Evolutionary conservation across 2,888 invertebrate species (phyloP).

Genomic region (Sinodicranocentrus sp.): DNA sequence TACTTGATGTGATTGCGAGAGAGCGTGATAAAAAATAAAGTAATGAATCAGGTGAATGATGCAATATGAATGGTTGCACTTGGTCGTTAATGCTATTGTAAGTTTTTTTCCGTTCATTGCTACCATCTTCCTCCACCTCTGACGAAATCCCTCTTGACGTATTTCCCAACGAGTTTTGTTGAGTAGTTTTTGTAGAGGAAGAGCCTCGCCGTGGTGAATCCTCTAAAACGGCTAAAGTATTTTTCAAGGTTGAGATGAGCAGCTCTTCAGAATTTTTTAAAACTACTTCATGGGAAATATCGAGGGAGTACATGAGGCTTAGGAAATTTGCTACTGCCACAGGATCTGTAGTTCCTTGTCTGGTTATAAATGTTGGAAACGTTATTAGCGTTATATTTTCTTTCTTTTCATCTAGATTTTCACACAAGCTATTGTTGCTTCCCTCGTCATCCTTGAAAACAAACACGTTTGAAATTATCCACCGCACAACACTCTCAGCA

Average conservation of each 20-base stretch:
- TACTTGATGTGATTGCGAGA: slow-evolving; percentile 30
- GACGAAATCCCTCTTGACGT: slow-evolving; percentile 45
- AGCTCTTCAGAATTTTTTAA: slow-evolving; percentile 50
- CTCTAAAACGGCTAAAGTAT: slow-evolving; percentile 26
- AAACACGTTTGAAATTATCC: slow-evolving; percentile 62
- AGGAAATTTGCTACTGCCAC: slow-evolving; percentile 61
- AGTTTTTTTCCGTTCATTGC: neutral
- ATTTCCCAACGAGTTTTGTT: slow-evolving; percentile 52
- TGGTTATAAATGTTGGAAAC: slow-evolving; percentile 34
- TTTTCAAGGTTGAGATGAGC: slow-evolving; percentile 63
- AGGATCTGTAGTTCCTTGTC: slow-evolving; percentile 53
- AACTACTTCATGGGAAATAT: slow-evolving; percentile 47
- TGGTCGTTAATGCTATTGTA: neutral
- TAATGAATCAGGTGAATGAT: slow-evolving; percentile 62
- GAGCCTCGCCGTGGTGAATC: neutral
- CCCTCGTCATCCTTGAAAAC: neutral
- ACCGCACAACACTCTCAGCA: slow-evolving; percentile 57
- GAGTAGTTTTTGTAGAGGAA: neutral
- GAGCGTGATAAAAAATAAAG: slow-evolving; percentile 67
- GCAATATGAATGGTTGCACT: slow-evolving; percentile 26
- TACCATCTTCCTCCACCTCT: slow-evolving; percentile 20
- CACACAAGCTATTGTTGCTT: no score
- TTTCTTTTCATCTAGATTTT: slow-evolving; percentile 36
- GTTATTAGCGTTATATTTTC: neutral
- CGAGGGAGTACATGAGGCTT: slow-evolving; percentile 59